Evolutionary conservation across 2,888 invertebrate species (phyloP).

Genomic region (Erebia aethiops): DNA sequence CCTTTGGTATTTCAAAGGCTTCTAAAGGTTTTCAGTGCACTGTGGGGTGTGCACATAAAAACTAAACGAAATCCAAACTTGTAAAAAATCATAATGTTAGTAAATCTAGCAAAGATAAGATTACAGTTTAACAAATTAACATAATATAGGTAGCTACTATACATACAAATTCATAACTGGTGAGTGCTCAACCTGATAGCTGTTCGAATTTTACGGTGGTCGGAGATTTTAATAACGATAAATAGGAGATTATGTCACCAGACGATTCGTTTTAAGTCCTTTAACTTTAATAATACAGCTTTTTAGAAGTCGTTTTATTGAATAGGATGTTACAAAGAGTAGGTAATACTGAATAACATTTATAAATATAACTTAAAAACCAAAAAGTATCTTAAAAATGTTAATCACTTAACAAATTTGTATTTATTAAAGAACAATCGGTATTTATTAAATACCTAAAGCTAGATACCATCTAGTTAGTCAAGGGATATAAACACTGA

Average conservation of each 20-base stretch:
- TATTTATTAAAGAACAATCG: not conserved
- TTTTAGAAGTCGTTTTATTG: slow-evolving; percentile 39
- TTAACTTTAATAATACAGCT: slow-evolving; percentile 49
- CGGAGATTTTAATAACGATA: slow-evolving; percentile 66
- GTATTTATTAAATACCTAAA: not conserved
- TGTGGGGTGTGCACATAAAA: not conserved
- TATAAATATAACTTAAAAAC: not conserved
- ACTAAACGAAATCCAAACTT: not conserved
- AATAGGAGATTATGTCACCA: slow-evolving; percentile 56
- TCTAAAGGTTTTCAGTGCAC: not conserved
- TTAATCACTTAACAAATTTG: too few species aligned
- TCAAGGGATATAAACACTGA: slow-evolving; percentile 42
- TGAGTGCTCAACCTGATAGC: slow-evolving; percentile 47
- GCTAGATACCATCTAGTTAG: slow-evolving; percentile 8
- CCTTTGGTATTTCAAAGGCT: not conserved
- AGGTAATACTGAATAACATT: not conserved
- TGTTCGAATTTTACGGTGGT: slow-evolving; percentile 51
- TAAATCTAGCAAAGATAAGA: not conserved
- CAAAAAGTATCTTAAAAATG: not conserved
- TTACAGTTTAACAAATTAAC: not conserved
- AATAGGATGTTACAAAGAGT: not conserved
- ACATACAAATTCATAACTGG: slow-evolving; percentile 19
- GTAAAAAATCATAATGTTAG: not conserved
- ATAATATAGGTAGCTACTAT: slow-evolving; percentile 29
- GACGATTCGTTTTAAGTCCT: slow-evolving; percentile 50